Percentiles rank a stretch among this genome's conserved stretches.
Evolutionary conservation across 2,113 vertebrate species (phyloP).

Genomic region (Oophaga pumilio): DNA sequence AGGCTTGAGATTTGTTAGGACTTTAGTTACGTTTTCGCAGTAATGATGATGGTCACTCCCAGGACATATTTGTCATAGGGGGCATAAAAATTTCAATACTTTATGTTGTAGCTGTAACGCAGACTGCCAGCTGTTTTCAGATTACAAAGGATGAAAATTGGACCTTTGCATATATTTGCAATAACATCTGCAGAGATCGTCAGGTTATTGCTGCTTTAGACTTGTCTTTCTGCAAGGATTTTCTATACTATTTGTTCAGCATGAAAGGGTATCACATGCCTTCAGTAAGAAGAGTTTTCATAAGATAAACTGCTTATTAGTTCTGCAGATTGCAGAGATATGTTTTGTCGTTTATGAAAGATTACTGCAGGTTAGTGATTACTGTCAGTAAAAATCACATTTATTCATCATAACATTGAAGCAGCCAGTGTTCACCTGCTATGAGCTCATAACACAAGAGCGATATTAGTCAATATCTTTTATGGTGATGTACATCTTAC

Average conservation of each 20-base stretch:
- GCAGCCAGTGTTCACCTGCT: not conserved
- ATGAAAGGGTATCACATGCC: not conserved
- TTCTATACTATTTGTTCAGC: not conserved
- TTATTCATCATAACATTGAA: not conserved
- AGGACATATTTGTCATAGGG: not conserved
- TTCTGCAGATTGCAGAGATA: constrained; percentile 1
- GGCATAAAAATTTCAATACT: not conserved
- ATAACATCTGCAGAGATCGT: not conserved
- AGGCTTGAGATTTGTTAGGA: not conserved
- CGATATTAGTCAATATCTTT: constrained; percentile 12
- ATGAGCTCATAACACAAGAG: not conserved
- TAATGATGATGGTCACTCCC: not conserved
- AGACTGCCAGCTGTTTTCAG: not conserved
- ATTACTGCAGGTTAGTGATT: constrained; percentile 24
- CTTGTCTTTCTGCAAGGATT: not conserved
- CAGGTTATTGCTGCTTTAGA: not conserved
- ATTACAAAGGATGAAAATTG: not conserved
- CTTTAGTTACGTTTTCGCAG: not conserved
- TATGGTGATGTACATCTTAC: not conserved
- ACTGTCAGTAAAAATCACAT: constrained; percentile 19
- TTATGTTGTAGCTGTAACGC: not conserved
- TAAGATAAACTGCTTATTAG: constrained; percentile 10
- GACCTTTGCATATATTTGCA: not conserved
- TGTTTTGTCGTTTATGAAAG: not conserved
- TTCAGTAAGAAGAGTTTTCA: not conserved